Conservation (phyloP, 2,797 vertebrate species). For the Miichthys miiuy region DNA sequence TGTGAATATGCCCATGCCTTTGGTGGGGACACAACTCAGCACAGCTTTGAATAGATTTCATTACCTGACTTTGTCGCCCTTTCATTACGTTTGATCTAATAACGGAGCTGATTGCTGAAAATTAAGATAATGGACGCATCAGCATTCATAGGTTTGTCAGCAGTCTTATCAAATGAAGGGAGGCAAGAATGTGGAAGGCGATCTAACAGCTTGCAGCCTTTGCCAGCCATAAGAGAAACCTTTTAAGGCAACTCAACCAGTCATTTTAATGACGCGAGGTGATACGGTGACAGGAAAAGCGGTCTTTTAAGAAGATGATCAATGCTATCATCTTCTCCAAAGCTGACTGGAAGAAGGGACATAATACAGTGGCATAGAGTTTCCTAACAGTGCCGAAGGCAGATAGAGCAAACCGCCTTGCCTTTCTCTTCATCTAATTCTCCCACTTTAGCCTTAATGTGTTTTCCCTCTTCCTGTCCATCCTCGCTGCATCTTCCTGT, state of each 20-base stretch:
- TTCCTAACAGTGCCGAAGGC: constrained; percentile 70
- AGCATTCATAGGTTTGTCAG: constrained; percentile 53
- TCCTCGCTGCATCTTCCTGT: constrained; percentile 42
- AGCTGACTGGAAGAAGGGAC: constrained; percentile 61
- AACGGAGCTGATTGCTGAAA: constrained; percentile 28
- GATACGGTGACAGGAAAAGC: constrained; percentile 75
- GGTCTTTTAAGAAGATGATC: constrained; percentile 81
- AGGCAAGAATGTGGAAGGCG: constrained; percentile 32
- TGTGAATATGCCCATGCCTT: constrained; percentile 24
- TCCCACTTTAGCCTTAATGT: constrained; percentile 54
- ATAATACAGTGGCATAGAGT: constrained; percentile 69
- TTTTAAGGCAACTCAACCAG: constrained; percentile 78
- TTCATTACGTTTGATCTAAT: constrained; percentile 45
- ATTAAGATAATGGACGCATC: neutral
- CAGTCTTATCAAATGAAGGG: constrained; percentile 33
- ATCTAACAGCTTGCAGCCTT: constrained; percentile 51
- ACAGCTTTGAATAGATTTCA: constrained; percentile 30
- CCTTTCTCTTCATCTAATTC: constrained; percentile 49
- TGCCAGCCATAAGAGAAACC: constrained; percentile 63
- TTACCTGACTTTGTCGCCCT: constrained; percentile 6
- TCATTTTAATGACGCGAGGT: constrained; percentile 64
- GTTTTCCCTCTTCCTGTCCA: constrained; percentile 39
- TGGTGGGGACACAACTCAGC: constrained; percentile 5
- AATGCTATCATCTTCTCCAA: constrained; percentile 80
- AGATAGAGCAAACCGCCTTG: constrained; percentile 41